A percentile compares a stretch with the other conserved stretches of the same genome.
phyloP scores from a whole-genome alignment of 2,113 vertebrate genomes.

The Lampris megalopsis region DNA sequence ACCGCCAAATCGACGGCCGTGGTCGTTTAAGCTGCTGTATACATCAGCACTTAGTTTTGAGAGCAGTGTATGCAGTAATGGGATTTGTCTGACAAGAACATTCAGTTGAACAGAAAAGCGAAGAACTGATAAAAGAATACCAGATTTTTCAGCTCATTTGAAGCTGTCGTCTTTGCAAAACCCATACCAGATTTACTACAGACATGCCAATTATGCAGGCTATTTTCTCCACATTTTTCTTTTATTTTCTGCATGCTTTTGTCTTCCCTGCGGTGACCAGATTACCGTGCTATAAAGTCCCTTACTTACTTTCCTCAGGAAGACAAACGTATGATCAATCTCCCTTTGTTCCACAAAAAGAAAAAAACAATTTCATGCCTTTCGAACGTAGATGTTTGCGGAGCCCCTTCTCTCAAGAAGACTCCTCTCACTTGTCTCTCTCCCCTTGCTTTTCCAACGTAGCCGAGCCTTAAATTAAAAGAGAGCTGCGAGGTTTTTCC shows the following conservation, averaged over 20 bases:
- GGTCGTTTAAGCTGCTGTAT: no score
- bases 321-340: constrained; percentile 48
- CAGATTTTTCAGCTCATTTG: no score
- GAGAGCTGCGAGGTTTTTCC: constrained; percentile 86
- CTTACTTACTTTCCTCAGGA: constrained; percentile 40
- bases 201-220: neutral
- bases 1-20: no score
- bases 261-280: constrained; percentile 25
- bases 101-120: no score
- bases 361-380: constrained; percentile 62
- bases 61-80: no score
- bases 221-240: neutral
- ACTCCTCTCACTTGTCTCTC: constrained; percentile 42
- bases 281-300: constrained; percentile 1
- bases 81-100: no score
- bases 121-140: no score
- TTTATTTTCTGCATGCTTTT: constrained; percentile 14
- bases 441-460: constrained; percentile 73
- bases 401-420: constrained; percentile 45
- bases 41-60: no score
- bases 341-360: constrained; percentile 49
- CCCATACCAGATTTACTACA: neutral
- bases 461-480: constrained; percentile 79
- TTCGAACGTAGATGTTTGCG: constrained; percentile 67
- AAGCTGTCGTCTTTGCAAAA: neutral